A percentile compares a stretch with the other conserved stretches of the same genome.
phyloP scores from a whole-genome alignment of 2,888 invertebrate species.

The Platycheirus albimanus region DNA sequence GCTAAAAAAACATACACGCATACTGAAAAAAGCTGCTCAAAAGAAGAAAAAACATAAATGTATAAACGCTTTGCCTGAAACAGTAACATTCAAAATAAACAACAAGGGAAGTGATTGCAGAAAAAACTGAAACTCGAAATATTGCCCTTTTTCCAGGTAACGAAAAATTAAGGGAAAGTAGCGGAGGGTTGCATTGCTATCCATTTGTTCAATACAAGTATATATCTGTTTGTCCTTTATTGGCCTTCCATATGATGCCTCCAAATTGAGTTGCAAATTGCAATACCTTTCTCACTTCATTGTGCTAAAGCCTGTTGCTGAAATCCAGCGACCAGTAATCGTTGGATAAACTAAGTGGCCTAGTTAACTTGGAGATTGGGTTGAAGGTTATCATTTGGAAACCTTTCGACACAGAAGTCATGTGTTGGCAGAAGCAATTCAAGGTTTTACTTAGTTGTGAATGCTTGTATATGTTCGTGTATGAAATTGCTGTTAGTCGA shows the following conservation, averaged over 20 bases:
- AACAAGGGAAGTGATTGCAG: background rate
- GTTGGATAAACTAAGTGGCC: constrained; percentile 41
- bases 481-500: background rate
- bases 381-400: constrained; percentile 30
- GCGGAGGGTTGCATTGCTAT: background rate
- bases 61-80: no score
- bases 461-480: constrained; percentile 2
- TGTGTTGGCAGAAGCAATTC: constrained; percentile 50
- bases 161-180: background rate
- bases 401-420: constrained; percentile 38
- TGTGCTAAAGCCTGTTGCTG: constrained; percentile 67
- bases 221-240: constrained; percentile 3
- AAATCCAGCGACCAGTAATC: constrained; percentile 33
- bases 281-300: no score
- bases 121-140: constrained; percentile 37
- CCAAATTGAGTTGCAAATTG: no score
- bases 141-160: background rate
- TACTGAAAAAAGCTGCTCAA: no score
- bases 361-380: constrained; percentile 12
- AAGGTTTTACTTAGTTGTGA: constrained; percentile 13
- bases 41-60: no score
- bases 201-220: constrained; percentile 32
- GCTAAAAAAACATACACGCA: no score
- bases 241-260: background rate
- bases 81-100: background rate